Evolutionary conservation across 2,888 invertebrate genomes (phyloP).

Genomic region (Acleris literana): DNA sequence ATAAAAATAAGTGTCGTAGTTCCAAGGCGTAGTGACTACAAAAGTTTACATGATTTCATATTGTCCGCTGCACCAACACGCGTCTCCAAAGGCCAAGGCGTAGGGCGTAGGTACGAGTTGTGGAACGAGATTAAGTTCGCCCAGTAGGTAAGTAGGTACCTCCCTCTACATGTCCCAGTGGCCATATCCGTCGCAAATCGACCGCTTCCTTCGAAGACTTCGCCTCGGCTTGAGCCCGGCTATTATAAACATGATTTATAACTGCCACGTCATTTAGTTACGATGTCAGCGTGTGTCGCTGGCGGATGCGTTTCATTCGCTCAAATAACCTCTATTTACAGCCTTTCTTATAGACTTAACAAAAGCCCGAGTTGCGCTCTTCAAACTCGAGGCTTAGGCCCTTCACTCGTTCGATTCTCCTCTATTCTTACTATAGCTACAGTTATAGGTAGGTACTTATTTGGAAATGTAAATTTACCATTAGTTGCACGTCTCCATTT

Average conservation of each 20-base stretch:
- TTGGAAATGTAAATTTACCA: too few relatives aligned
- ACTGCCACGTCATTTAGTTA: slow-evolving; percentile 77
- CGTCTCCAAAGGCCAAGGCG: background rate
- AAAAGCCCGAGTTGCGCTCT: too few relatives aligned
- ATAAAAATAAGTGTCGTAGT: too few relatives aligned
- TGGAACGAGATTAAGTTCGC: slow-evolving; percentile 32
- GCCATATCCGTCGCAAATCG: slow-evolving; percentile 81
- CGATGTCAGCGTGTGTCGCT: slow-evolving; percentile 70
- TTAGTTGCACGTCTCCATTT: too few relatives aligned
- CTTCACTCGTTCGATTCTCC: too few relatives aligned
- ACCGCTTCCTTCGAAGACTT: slow-evolving; percentile 75
- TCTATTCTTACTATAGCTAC: too few relatives aligned
- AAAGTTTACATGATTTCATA: too few relatives aligned
- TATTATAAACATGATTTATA: slow-evolving; percentile 80
- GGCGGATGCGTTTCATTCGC: slow-evolving; percentile 76
- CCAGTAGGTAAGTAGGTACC: slow-evolving; percentile 42
- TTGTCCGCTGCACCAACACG: too few relatives aligned
- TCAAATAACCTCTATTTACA: slow-evolving; percentile 54
- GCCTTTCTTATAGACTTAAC: slow-evolving; percentile 24
- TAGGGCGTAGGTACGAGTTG: background rate
- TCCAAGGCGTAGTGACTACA: too few relatives aligned
- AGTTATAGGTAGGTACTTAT: too few relatives aligned
- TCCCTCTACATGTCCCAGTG: slow-evolving; percentile 73
- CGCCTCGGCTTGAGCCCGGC: slow-evolving; percentile 51
- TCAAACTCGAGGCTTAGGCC: too few relatives aligned